phyloP scores from a whole-genome alignment of 2,888 invertebrate species.

The Julus scanicus region DNA sequence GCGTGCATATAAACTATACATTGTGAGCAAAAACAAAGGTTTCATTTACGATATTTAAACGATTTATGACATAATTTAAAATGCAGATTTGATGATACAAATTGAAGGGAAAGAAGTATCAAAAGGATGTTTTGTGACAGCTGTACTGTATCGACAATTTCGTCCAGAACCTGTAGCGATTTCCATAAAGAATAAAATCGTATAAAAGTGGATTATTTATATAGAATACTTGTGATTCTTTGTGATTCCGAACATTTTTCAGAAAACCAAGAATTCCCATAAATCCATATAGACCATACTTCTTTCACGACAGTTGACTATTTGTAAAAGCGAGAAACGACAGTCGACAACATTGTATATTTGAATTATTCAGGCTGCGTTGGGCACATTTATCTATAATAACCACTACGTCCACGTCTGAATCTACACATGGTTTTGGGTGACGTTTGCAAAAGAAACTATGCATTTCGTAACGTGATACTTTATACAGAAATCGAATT shows the following conservation, averaged over 20 bases:
- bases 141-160: no score
- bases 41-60: no score
- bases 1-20: no score
- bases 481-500: background rate
- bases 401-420: background rate
- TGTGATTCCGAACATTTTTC: background rate
- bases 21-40: no score
- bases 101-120: no score
- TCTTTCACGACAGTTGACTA: slow-evolving; percentile 16
- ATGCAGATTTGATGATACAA: no score
- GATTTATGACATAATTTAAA: no score
- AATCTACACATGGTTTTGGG: background rate
- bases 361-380: slow-evolving; percentile 31
- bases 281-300: background rate
- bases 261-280: background rate
- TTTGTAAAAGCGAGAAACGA: background rate
- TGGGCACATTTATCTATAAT: slow-evolving; percentile 32
- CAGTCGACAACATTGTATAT: background rate
- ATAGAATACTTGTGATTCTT: background rate
- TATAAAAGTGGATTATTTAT: background rate
- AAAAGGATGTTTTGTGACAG: no score
- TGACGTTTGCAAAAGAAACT: slow-evolving; percentile 11
- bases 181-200: background rate
- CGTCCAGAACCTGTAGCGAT: no score
- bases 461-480: background rate